Evolutionary conservation across 2,888 invertebrate species (phyloP).

Genomic region (Argyra leucocephala): DNA sequence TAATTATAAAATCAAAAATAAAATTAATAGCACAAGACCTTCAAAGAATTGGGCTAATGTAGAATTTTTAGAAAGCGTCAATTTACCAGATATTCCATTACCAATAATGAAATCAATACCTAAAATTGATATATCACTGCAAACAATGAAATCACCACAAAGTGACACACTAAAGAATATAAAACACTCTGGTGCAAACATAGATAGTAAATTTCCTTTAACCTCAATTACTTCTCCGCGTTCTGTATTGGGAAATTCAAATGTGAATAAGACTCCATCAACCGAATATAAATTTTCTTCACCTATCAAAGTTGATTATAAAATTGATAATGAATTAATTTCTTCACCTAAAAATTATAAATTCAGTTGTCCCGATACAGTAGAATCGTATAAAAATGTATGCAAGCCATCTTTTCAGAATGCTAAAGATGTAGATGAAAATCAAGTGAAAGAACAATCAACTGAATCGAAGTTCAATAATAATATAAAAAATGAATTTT

Average conservation of each 20-base stretch:
- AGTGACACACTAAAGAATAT: too few species aligned
- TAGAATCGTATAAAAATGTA: constrained; percentile 26
- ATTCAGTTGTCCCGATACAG: constrained; percentile 48
- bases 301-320: constrained; percentile 41
- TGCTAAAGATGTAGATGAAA: neutral
- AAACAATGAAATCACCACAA: too few species aligned
- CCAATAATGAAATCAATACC: constrained; percentile 38
- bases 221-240: neutral
- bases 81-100: constrained; percentile 46
- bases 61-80: constrained; percentile 30
- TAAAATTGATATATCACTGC: constrained; percentile 35
- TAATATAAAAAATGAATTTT: neutral
- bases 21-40: constrained; percentile 23
- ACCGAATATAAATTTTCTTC: constrained; percentile 43
- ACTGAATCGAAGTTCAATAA: neutral
- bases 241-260: constrained; percentile 13
- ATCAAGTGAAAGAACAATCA: neutral
- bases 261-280: neutral
- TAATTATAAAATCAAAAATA: constrained; percentile 25
- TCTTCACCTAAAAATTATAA: constrained; percentile 48
- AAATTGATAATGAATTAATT: constrained; percentile 32
- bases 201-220: neutral
- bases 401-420: neutral
- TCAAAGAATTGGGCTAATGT: neutral
- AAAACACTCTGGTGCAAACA: neutral